Conservation (phyloP, 2,888 invertebrate species). For the Eubasilissa splendida region DNA sequence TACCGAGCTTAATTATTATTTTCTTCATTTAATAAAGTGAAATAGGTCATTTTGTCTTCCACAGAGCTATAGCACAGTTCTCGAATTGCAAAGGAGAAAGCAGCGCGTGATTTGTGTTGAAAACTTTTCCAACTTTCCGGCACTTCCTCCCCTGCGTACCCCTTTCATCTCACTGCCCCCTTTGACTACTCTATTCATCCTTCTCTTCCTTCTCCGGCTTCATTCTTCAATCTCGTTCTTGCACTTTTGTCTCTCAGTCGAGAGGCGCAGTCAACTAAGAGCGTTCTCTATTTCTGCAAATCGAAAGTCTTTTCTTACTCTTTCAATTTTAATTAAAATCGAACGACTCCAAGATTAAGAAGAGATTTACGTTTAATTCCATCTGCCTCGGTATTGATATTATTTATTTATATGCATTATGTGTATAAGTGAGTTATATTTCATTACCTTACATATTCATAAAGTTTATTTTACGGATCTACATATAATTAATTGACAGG, state of each 20-base stretch:
- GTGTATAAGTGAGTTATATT: no score
- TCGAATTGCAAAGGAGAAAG: constrained; percentile 48
- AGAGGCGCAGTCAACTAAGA: constrained; percentile 1
- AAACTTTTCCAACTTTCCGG: constrained; percentile 53
- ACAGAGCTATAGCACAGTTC: constrained; percentile 21
- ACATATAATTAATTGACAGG: no score
- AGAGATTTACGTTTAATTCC: no score
- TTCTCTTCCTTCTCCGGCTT: constrained; percentile 14
- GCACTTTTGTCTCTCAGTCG: constrained; percentile 28
- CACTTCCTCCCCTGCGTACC: constrained; percentile 28
- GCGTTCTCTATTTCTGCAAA: neutral
- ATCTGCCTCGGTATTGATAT: no score
- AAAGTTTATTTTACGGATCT: no score
- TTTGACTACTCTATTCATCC: constrained; percentile 28
- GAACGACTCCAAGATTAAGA: constrained; percentile 1
- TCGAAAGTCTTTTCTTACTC: constrained; percentile 7
- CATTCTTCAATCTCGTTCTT: constrained; percentile 19
- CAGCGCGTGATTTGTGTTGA: constrained; percentile 54
- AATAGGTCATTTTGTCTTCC: constrained; percentile 41
- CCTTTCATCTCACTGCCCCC: constrained; percentile 23
- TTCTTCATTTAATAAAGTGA: constrained; percentile 16
- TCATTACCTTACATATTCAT: no score
- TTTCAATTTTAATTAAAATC: constrained; percentile 43
- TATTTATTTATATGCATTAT: no score
- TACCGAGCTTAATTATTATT: neutral